phyloP scores from a whole-genome alignment of 2,113 vertebrate genomes.

The Empidonax alnorum region DNA sequence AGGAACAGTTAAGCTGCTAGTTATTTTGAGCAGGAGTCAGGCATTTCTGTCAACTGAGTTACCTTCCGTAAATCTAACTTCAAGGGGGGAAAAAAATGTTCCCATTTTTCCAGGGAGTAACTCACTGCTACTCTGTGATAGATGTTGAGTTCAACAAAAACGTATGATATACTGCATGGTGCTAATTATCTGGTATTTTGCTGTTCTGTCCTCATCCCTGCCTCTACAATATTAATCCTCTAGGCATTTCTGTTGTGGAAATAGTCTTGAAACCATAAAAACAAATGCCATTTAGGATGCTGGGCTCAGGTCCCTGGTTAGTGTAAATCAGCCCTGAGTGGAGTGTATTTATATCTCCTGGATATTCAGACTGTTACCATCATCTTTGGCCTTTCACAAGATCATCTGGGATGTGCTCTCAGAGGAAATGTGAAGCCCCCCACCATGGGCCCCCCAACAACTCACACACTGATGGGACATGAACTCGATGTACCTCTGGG shows the following conservation, averaged over 20 bases:
- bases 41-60: background rate
- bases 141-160: background rate
- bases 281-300: background rate
- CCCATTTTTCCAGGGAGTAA: background rate
- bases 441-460: background rate
- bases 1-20: background rate
- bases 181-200: slow-evolving; percentile 28
- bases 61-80: background rate
- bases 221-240: background rate
- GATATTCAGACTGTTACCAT: background rate
- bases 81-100: background rate
- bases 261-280: slow-evolving; percentile 6
- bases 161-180: background rate
- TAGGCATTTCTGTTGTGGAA: slow-evolving; percentile 20
- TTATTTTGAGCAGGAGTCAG: background rate
- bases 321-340: background rate
- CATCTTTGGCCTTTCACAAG: background rate
- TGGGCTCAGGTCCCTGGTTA: background rate
- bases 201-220: background rate
- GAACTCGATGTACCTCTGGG: background rate
- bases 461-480: background rate
- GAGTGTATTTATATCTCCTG: background rate
- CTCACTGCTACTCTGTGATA: background rate
- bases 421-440: background rate
- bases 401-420: background rate